A percentile compares a stretch with the other conserved stretches of the same genome.
Evolutionary conservation across 2,113 vertebrate species (phyloP).

Genomic region (Percina caprodes): DNA sequence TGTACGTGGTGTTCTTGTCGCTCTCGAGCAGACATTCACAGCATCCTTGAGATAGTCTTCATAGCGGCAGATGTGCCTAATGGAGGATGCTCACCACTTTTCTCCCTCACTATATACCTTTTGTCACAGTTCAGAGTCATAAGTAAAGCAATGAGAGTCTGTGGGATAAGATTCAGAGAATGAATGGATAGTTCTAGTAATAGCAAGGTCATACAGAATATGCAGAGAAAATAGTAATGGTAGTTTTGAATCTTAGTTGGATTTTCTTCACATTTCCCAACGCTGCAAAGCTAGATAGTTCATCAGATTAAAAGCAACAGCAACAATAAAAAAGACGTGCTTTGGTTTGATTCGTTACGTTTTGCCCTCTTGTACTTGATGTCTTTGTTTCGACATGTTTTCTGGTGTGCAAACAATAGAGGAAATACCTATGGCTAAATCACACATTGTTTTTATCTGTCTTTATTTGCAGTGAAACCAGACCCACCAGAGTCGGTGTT

Average conservation of each 20-base stretch:
- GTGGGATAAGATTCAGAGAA: neutral
- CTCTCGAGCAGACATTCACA: neutral
- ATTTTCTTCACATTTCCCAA: neutral
- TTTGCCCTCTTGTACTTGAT: neutral
- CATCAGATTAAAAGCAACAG: neutral
- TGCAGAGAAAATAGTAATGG: neutral
- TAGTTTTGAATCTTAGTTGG: too few species aligned
- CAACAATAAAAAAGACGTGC: neutral
- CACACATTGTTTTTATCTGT: neutral
- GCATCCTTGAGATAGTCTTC: neutral
- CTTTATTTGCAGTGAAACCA: constrained; percentile 79
- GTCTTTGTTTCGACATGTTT: neutral
- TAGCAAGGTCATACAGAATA: too few species aligned
- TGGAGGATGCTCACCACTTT: neutral
- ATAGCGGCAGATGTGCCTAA: neutral
- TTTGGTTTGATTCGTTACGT: neutral
- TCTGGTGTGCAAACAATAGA: neutral
- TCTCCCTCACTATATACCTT: neutral
- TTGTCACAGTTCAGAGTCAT: neutral
- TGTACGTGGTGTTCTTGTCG: neutral
- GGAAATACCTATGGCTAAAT: neutral
- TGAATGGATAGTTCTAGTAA: neutral
- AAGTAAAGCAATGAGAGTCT: neutral
- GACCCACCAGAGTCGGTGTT: constrained; percentile 75
- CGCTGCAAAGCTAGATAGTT: neutral